These are phyloP conservation scores for Lutjanus campechanus DNA, from an alignment of 2,797 vertebrate species.

Conservation along the genomic window DNA sequence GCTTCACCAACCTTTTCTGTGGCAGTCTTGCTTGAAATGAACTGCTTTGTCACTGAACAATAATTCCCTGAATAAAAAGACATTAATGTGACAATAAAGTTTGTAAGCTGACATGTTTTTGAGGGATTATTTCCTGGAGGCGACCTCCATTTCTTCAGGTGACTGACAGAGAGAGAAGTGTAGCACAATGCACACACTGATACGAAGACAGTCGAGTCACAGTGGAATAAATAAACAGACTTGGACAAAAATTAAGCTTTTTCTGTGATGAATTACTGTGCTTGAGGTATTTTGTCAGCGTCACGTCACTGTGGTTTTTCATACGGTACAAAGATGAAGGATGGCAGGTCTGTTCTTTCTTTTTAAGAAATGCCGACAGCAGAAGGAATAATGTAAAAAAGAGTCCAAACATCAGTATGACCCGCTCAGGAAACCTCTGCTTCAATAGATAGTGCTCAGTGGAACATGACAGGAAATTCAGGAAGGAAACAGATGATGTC, in stretches of 20 bases:
- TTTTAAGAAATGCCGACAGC: conserved; percentile 29
- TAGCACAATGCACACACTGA: conserved; percentile 5
- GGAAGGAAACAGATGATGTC: conserved; percentile 75
- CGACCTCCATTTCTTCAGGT: conserved; percentile 9
- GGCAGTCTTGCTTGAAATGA: conserved; percentile 16
- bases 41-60: conserved; percentile 18
- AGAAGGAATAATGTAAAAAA: conserved; percentile 18
- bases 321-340: conserved; percentile 37
- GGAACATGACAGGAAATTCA: conserved; percentile 70
- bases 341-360: conserved; percentile 30
- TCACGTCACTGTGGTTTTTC: conserved; percentile 17
- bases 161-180: conserved; percentile 19
- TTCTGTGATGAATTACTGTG: conserved; percentile 32
- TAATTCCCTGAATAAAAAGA: conserved; percentile 36
- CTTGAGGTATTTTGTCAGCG: conserved; percentile 34
- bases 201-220: conserved; percentile 16
- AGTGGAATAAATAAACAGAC: conserved; percentile 17
- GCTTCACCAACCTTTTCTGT: not conserved
- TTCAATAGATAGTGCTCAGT: conserved; percentile 56
- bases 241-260: conserved; percentile 8
- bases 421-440: conserved; percentile 60
- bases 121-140: conserved; percentile 31
- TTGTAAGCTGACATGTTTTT: conserved; percentile 36
- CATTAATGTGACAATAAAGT: conserved; percentile 21
- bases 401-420: conserved; percentile 32